Evolutionary conservation across 2,888 invertebrate species (phyloP).

Genomic region (Drosophila sordidapex): DNA sequence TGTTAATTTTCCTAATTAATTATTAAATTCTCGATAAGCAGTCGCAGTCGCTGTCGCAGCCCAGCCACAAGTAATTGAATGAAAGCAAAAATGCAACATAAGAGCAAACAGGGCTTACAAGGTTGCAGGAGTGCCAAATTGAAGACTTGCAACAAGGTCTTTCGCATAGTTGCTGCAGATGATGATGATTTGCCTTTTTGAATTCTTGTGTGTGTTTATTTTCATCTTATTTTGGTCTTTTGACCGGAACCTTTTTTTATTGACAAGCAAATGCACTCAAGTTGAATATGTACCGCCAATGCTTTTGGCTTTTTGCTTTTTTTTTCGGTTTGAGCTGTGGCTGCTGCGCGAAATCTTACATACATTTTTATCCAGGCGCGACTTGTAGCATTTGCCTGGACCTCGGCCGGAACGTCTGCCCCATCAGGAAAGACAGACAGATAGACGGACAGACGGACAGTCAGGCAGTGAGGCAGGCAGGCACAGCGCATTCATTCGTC

Average conservation of each 20-base stretch:
- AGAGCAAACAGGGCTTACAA: neutral
- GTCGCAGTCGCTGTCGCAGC: conserved; percentile 24
- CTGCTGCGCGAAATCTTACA: conserved; percentile 45
- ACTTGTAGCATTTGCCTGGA: conserved; percentile 42
- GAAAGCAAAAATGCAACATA: conserved; percentile 14
- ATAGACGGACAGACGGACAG: conserved; percentile 4
- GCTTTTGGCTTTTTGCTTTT: conserved; percentile 23
- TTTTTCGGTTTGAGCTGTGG: neutral
- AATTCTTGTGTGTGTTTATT: conserved; percentile 39
- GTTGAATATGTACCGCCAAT: conserved; percentile 80
- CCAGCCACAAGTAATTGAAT: conserved; percentile 74
- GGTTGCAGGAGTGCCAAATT: conserved; percentile 18
- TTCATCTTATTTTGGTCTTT: conserved; percentile 38
- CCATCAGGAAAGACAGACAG: conserved; percentile 1
- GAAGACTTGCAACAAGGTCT: conserved; percentile 21
- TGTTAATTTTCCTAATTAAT: conserved; percentile 84
- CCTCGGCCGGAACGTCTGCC: conserved; percentile 14
- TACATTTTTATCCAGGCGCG: conserved; percentile 52
- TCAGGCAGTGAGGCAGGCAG: neutral
- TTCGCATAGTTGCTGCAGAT: conserved; percentile 47
- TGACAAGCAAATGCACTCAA: conserved; percentile 86
- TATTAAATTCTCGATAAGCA: conserved; percentile 81
- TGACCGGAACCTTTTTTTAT: conserved; percentile 79
- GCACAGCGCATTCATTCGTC: conserved; percentile 28
- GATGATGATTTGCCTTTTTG: conserved; percentile 50